Conservation (phyloP, 2,888 invertebrate species). For the Sceliomorpha sp. region DNA sequence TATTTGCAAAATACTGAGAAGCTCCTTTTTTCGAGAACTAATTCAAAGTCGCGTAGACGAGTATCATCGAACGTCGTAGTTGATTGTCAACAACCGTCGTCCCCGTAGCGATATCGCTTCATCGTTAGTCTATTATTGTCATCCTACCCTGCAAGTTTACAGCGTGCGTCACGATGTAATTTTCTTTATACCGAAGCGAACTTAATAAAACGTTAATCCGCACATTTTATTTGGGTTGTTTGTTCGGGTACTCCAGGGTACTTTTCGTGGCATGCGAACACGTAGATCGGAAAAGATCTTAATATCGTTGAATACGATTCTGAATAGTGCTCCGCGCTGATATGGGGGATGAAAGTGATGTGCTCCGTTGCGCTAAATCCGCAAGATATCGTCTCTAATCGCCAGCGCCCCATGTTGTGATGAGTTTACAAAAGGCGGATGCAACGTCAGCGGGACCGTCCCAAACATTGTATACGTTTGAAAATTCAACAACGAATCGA, state of each 20-base stretch:
- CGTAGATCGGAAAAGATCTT: conserved; percentile 33
- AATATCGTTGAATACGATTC: conserved; percentile 21
- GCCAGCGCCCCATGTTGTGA: conserved; percentile 36
- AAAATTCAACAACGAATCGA: conserved; percentile 15
- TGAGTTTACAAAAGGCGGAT: conserved; percentile 42
- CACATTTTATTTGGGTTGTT: conserved; percentile 7
- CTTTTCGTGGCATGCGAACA: conserved; percentile 13
- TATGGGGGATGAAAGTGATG: conserved; percentile 20
- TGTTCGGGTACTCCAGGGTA: not conserved
- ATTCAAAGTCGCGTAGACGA: no score
- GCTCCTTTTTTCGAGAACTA: no score
- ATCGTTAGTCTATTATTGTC: no score
- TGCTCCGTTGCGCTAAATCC: conserved; percentile 43
- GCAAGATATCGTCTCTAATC: conserved; percentile 48
- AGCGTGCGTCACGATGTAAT: no score
- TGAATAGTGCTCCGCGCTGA: conserved; percentile 19
- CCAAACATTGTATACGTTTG: conserved; percentile 31
- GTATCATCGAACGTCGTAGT: no score
- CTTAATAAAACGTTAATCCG: not conserved
- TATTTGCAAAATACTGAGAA: no score
- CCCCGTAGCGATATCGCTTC: no score
- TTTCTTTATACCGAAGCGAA: not conserved
- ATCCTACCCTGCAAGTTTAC: no score
- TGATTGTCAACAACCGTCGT: no score
- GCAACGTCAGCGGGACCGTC: conserved; percentile 41